Percentiles rank a stretch among this genome's conserved stretches.
phyloP scores from a whole-genome alignment of 2,797 vertebrate genomes.

The Poecilia gillii region DNA sequence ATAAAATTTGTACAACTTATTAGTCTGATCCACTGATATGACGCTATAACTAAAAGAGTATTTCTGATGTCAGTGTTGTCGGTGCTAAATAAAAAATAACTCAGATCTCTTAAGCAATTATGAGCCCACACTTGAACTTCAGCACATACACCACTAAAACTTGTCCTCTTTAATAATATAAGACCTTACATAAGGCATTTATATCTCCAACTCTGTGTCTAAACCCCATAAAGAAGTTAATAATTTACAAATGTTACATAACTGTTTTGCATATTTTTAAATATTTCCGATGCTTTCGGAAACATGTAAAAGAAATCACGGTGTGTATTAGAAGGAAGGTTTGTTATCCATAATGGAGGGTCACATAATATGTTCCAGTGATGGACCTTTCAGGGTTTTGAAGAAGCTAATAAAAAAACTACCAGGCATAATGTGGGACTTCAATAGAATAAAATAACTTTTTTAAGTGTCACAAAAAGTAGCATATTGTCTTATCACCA shows the following conservation, averaged over 20 bases:
- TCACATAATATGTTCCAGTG: background rate
- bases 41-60: conserved; percentile 44
- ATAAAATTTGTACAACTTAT: conserved; percentile 26
- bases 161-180: conserved; percentile 83
- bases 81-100: conserved; percentile 78
- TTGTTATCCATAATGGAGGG: conserved; percentile 10
- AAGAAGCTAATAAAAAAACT: conserved; percentile 1
- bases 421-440: background rate
- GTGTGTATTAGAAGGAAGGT: conserved; percentile 13
- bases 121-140: conserved; percentile 76
- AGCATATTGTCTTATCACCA: background rate
- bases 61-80: conserved; percentile 75
- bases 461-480: background rate
- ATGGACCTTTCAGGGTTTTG: background rate
- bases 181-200: conserved; percentile 82
- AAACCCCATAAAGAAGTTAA: conserved; percentile 82
- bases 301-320: conserved; percentile 43
- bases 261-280: conserved; percentile 82
- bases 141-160: conserved; percentile 75
- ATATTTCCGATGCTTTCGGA: conserved; percentile 65
- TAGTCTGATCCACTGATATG: conserved; percentile 35
- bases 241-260: conserved; percentile 82
- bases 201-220: conserved; percentile 78
- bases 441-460: background rate
- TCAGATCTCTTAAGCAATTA: conserved; percentile 81